Conservation (phyloP, 64 coral and sea anemone genomes). For the Porites australiensis region DNA sequence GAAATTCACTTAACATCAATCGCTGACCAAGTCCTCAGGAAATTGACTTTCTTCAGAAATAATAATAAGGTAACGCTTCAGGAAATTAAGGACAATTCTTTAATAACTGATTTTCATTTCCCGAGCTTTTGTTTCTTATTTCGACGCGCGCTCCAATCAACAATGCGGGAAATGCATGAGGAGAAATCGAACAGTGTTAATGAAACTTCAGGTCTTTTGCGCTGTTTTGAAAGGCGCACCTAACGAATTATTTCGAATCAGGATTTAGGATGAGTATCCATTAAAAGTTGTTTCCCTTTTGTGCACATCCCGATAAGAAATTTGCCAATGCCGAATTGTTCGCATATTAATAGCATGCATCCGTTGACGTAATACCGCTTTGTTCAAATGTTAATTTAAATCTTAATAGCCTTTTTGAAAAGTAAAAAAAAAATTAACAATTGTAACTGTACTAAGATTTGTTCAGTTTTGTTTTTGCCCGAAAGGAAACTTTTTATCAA, state of each 20-base stretch:
- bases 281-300: neutral
- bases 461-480: too few species aligned
- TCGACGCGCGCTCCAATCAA: neutral
- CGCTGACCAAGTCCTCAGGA: neutral
- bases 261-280: neutral
- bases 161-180: neutral
- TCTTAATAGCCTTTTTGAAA: neutral
- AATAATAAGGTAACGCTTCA: neutral
- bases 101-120: constrained; percentile 10
- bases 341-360: neutral
- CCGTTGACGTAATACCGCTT: neutral
- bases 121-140: neutral
- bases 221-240: neutral
- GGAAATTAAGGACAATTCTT: constrained; percentile 13
- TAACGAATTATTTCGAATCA: neutral
- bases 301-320: neutral
- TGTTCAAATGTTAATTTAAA: neutral
- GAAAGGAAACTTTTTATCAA: too few species aligned
- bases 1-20: neutral
- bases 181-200: neutral
- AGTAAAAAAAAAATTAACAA: neutral
- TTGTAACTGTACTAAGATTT: neutral
- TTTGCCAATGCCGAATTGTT: neutral
- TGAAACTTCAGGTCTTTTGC: neutral
- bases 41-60: constrained; percentile 38